Evolutionary conservation across 1,140 invertebrate species (phyloP).

Genomic region (Pinna nobilis): DNA sequence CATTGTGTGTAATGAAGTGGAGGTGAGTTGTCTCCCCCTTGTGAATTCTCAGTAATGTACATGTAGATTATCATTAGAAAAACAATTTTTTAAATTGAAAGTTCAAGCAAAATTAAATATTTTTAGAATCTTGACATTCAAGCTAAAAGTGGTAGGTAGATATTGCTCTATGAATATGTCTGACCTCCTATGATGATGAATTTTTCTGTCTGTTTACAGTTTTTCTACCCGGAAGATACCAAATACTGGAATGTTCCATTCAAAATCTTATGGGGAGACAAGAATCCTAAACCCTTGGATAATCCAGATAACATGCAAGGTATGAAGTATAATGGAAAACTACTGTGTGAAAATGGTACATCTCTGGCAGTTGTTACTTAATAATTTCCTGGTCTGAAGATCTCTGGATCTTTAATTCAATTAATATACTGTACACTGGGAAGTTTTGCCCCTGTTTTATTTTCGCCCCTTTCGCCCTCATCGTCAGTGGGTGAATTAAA

Average conservation of each 20-base stretch:
- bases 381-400: too few species aligned
- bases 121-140: neutral
- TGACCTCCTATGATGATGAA: neutral
- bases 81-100: neutral
- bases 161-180: neutral
- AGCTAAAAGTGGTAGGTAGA: neutral
- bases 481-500: too few species aligned
- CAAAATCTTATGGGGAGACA: conserved; percentile 63
- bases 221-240: conserved; percentile 57
- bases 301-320: conserved; percentile 71
- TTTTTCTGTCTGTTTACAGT: conserved; percentile 56
- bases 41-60: neutral
- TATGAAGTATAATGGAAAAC: conserved; percentile 22
- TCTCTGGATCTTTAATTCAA: too few species aligned
- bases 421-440: too few species aligned
- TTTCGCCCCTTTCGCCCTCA: too few species aligned
- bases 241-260: conserved; percentile 63
- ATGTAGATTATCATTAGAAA: conserved; percentile 3
- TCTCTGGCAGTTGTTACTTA: too few species aligned
- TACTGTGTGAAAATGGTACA: too few species aligned
- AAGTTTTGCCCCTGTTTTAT: too few species aligned
- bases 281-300: conserved; percentile 55
- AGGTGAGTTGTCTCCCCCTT: conserved; percentile 26
- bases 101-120: neutral
- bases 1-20: conserved; percentile 40